phyloP scores from a whole-genome alignment of 2,888 invertebrate species.

The Mythimna pallens region DNA sequence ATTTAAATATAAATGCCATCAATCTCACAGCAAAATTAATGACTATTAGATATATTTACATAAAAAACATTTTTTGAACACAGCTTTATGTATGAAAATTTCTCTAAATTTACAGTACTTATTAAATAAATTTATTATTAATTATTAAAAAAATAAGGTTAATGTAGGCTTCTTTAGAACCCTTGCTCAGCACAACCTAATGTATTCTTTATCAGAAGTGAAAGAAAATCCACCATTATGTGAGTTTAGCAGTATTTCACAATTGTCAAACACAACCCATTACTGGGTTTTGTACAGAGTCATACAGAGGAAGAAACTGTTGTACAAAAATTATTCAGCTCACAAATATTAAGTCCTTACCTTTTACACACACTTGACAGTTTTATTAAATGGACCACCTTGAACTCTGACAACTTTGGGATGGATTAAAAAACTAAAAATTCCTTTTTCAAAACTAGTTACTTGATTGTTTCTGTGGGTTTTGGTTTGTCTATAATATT shows the following conservation, averaged over 20 bases:
- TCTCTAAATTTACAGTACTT: too few relatives aligned
- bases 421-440: background rate
- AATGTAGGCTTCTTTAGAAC: background rate
- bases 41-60: too few relatives aligned
- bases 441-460: background rate
- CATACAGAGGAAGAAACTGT: conserved; percentile 15
- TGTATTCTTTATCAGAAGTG: background rate
- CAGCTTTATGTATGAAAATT: too few relatives aligned
- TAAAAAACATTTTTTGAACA: too few relatives aligned
- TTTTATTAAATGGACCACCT: background rate
- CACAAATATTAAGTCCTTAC: conserved; percentile 14
- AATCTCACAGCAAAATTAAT: conserved; percentile 35
- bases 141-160: background rate
- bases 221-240: conserved; percentile 24
- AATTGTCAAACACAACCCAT: conserved; percentile 9
- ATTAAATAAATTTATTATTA: too few relatives aligned
- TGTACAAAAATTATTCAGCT: conserved; percentile 26
- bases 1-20: conserved; percentile 35
- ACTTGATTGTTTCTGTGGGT: background rate
- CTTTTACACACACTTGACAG: background rate
- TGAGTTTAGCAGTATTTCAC: background rate
- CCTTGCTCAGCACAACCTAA: background rate
- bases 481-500: background rate
- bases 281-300: conserved; percentile 31
- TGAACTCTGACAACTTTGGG: background rate